Evolutionary conservation across 2,888 invertebrate species (phyloP), one percentile per base, ranked within the genome.

Genomic region (Bellardia pandia): DNA sequence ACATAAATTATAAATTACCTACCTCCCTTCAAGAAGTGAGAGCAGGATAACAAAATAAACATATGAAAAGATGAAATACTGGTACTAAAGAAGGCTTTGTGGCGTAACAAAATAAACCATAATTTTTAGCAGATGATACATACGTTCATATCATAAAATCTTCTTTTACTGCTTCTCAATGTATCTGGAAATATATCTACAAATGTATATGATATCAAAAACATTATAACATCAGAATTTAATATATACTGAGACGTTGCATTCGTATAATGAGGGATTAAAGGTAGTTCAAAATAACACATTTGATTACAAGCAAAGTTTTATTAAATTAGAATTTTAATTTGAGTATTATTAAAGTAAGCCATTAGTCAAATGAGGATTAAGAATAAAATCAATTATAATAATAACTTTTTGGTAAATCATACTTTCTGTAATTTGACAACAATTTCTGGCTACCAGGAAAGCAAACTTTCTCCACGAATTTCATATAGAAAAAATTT

Each of bases 81-180:
- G 51, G n/a, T 58, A 51, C 13, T 51, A 51, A 56, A 68, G 64
- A 3, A 13, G 40, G 23, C 56, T 77, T 76, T 72, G 60, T 64
- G 53, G 56, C 8, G 30, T n/a, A 45, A 60, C 30, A 58, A 75
- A 48, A 60, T 60, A 56, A 71, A 64, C 33, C 72, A 78, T 71
- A 56, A 69, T 33, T 78, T 58, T 60, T 78, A 51, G 48, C 66
- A 60, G 40, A 72, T 66, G 66, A 66, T 45, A 66, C 42, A 23
- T 45, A 45, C 23, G n/a, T 5, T 23, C 30, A 56, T 56, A 66
- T 64, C 72, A 53, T 72, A 64, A 69, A 69, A 80, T 80, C 66
- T 66, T 72, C 37, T 62, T 56, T 53, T 74, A 64, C 40, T 4
- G 66, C 42, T 45, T 5, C 42, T 16, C 16, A 45, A 23, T 66